Base-by-base conservation (phyloP, 2,113 vertebrate species). In the Sander vitreus region DNA sequence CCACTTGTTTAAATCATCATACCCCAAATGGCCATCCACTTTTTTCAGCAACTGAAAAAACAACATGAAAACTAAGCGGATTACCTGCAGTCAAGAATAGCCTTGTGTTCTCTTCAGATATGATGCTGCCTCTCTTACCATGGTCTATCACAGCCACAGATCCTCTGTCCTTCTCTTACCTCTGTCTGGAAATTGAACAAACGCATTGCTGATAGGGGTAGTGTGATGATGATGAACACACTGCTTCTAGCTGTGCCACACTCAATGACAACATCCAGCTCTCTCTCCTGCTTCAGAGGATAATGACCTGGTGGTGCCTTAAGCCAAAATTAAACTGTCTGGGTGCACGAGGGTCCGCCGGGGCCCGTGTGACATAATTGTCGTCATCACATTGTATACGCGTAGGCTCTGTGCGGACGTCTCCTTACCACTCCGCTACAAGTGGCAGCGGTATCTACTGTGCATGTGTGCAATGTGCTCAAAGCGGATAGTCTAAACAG, bases 121-220 rank as follows among this genome's bases (percentile, higher is more conserved):
- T 69, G 50, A 73, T 80, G 51, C 74, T 53, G 71, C 76, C 25
- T 76, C 59, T 80, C 60, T 54, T 47, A 36, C 74, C 50, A 36
- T n/a, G 55, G 71, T 73, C 62, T 87, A 84, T 89, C 77, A 7
- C 74, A 82, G 53, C 63, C 43, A 0, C 73, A 79, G 78, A 76
- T 86, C 70, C 72, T 75, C 63, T 72, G 51, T 73, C 65, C 53
- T 84, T 60, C 58, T 72, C 55, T 78, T 63, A 51, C 51, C 45
- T 6, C 62, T 69, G 72, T 70, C 69, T 66, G 71, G 51, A 53
- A 89, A 57, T 74, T 65, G 69, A 85, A 72, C 82, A 27, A 85
- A 69, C 58, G 54, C 36, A 73, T 36, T 4, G 53, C 66, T 65
- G 53, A 48, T 62, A 67, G 65, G 39, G 39, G 10, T 43, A 43